Evolutionary conservation across 2,888 invertebrate species (phyloP).

Genomic region (Brachycybe producta): DNA sequence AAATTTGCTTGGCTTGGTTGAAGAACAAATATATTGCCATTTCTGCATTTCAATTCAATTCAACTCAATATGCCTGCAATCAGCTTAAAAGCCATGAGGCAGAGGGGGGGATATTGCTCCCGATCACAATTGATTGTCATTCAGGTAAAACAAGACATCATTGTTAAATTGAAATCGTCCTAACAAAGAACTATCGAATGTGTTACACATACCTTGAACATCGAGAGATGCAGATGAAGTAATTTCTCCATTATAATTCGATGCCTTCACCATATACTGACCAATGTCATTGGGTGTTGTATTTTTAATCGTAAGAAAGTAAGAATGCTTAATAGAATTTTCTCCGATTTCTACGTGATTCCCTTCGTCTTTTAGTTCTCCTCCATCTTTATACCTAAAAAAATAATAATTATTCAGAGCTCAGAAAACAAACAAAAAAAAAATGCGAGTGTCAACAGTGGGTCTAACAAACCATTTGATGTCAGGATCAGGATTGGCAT

Average conservation of each 20-base stretch:
- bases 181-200: no score
- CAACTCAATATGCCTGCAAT: no score
- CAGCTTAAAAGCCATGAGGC: no score
- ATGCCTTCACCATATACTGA: slow-evolving; percentile 29
- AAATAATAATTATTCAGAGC: slow-evolving; percentile 9
- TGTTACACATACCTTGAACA: slow-evolving; percentile 16
- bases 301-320: slow-evolving; percentile 56
- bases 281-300: slow-evolving; percentile 27
- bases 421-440: slow-evolving; percentile 13
- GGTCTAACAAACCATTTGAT: slow-evolving; percentile 53
- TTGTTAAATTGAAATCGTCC: no score
- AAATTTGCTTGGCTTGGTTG: not conserved
- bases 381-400: slow-evolving; percentile 53
- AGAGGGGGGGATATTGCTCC: no score
- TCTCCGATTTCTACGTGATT: slow-evolving; percentile 50
- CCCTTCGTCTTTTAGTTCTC: slow-evolving; percentile 50
- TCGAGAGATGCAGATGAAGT: slow-evolving; percentile 17
- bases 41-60: no score
- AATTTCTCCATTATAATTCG: slow-evolving; percentile 32
- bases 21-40: no score
- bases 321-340: slow-evolving; percentile 58
- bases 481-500: slow-evolving; percentile 80
- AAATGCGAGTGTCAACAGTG: slow-evolving; percentile 11
- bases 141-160: no score
- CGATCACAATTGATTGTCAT: no score